Evolutionary conservation across 92 coral and sea anemone species (phyloP), one percentile per base, ranked within the genome.

Genomic region (Pocillopora grandis): DNA sequence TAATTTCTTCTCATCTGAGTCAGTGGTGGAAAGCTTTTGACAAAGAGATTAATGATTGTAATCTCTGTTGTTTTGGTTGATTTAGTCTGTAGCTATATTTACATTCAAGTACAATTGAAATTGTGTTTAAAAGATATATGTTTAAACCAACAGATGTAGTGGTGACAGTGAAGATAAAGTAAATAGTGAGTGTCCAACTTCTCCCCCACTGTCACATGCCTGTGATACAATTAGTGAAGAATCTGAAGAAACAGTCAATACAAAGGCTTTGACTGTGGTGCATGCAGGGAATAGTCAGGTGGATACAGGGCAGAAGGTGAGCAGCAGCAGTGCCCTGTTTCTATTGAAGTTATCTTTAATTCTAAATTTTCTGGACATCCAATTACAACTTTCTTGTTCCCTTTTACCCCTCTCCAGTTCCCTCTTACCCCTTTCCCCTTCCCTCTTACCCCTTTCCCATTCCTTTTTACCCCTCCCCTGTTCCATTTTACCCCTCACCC

Each of bases 141-240:
- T n/a, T n/a, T n/a, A n/a, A 27, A 10, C 58, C 20, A 58, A 57
- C 60, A 83, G 75, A 64, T 83, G 80, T 72, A 16, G 52, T 18
- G 31, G 62, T 57, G 65, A 23, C 10, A 1, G 27, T 73, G 72
- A 19, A 0, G 15, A 27, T 33, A 57, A 62, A 75, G 12, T 33
- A 18, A 72, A 71, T 57, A 36, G 61, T 20, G 20, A 5, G 1
- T 36, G 48, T 5, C 35, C 77, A 16, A 37, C 74, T 12, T 19
- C 78, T 23, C 76, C 80, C 2, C 19, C 86, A 10, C 64, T 81
- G 42, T 23, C 48, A 37, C 86, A 80, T n/a, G 35, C 35, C 10
- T 61, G 84, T 58, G 58, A n/a, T n/a, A 42, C 66, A 59, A 87
- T 87, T 35, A 73, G 65, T n/a, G 90, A 87, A 58, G 86, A 87